Evolutionary conservation across 2,888 invertebrate genomes (phyloP), one percentile per base, ranked within the genome.

Genomic region (Synanthedon tipuliformis): DNA sequence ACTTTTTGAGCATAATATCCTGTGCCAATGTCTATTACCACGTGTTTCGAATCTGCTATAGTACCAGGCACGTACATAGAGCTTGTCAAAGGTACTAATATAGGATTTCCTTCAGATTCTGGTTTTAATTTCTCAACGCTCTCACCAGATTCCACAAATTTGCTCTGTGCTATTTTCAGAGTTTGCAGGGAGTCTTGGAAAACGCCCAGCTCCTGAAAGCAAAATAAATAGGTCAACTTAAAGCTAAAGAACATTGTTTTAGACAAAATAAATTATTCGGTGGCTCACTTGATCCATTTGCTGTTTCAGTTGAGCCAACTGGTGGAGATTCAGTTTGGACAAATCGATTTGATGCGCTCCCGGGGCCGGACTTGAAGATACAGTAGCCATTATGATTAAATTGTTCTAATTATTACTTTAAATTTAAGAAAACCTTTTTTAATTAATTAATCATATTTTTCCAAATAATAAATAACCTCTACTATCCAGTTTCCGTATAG

Each of bases 21-120:
- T 52, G 99, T 98, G 52, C 99, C 99, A 71, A 99, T 93, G 78
- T 99, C 98, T 61, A 99, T 94, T 40, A 98, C 89, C 52, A 98
- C 96, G 75, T 93, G 93, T 53, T 95, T 91, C 40, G 94, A 91
- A 71, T 98, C 94, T 57, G 91, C 90, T 55, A 99, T 89, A 65
- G 91, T 91, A 2, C 98, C 99, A 48, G 96, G 95, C 48, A 99
- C 97, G 86, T 98, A 99, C 94, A 99, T 97, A 66, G 98, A 98
- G 65, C 96, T 95, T 12, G 98, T 98, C 12, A 99, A 88, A 1
- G 99, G 99, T 13, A 99, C 97, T 16, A 99, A 86, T 61, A 98
- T 93, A 54, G 93, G 91, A 70, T 94, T 95, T 66, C 95, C 94
- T 71, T 94, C 91, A 58, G 91, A 90, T 18, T 92, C 91, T 0